Conservation (phyloP, 2,888 invertebrate genomes). For the Sinopyrophorus schimmeli region DNA sequence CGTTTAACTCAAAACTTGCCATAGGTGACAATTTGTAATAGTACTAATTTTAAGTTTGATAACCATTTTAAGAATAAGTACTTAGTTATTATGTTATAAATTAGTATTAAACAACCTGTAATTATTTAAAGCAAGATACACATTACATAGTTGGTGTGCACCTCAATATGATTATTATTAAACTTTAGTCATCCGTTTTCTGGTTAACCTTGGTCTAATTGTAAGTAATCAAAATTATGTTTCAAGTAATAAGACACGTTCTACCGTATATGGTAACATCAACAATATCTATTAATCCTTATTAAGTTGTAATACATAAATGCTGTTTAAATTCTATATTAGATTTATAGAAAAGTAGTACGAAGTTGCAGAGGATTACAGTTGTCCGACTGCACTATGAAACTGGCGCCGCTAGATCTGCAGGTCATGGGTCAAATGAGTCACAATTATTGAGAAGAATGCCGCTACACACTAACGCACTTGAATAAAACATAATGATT, state of each 20-base stretch:
- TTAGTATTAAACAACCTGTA: too few species aligned
- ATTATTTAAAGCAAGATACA: too few species aligned
- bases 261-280: slow-evolving; percentile 6
- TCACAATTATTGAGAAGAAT: slow-evolving; percentile 44
- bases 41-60: too few species aligned
- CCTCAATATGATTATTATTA: not conserved
- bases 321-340: slow-evolving; percentile 13
- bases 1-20: too few species aligned
- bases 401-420: slow-evolving; percentile 38
- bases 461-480: slow-evolving; percentile 40
- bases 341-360: slow-evolving; percentile 18
- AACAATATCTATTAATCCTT: slow-evolving; percentile 4
- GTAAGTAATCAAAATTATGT: slow-evolving; percentile 3
- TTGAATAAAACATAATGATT: slow-evolving; percentile 41
- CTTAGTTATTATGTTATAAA: too few species aligned
- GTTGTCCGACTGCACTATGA: slow-evolving; percentile 30
- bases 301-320: slow-evolving; percentile 17
- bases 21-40: too few species aligned
- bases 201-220: not conserved
- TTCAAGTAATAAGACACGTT: not conserved
- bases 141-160: too few species aligned
- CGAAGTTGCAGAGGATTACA: slow-evolving; percentile 18
- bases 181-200: not conserved
- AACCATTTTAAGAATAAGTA: too few species aligned
- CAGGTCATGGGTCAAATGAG: slow-evolving; percentile 43